Base-by-base conservation (phyloP, 2,113 vertebrate genomes). In the Microtus richardsoni region DNA sequence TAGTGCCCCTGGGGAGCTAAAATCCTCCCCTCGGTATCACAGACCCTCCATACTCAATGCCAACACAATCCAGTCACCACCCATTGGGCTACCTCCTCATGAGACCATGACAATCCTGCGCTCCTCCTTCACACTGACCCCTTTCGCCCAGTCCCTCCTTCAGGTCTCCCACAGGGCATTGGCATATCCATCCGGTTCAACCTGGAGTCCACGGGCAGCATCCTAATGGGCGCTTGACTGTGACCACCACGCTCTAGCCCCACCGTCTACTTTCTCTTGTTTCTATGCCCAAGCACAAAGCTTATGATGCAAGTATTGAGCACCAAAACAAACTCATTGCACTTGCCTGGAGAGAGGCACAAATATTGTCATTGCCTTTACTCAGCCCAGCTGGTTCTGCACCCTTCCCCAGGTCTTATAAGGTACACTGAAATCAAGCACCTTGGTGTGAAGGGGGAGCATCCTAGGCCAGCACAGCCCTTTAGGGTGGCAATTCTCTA, bases 401-500 rank as follows among this genome's bases (percentile, higher is more conserved):
- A 5, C 7, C 36, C 7, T 11, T 54, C 26, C 22, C 74, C 54
- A 33, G 0, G 12, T 33, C 47, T 58, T 9, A 0, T 0, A 24
- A 36, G 49, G 47, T 11, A 1, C 33, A 4, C 12, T 0, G 41
- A 70, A 28, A 30, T 0, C 62, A 39, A 22, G 9, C 26, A 36
- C 12, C 73, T 14, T 1, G 10, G 44, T 3, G 73, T 13, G 11
- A 0, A 13, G 14, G 36, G 10, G 36, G 0, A 2, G 33, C 58
- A 0, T 7, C 11, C 0, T 0, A 28, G 14, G 39, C 7, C 26
- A 17, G 26, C 2, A 7, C 21, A 1, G 1, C 28, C 14, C 39
- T 68, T 36, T 4, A 0, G 8, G 5, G 11, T 0, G 24, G 49
- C 60, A 14, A 26, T 3, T 9, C 54, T 8, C 12, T 9, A 9